phyloP scores from a whole-genome alignment of 2,888 invertebrate species.

The Dascillus cervinus region DNA sequence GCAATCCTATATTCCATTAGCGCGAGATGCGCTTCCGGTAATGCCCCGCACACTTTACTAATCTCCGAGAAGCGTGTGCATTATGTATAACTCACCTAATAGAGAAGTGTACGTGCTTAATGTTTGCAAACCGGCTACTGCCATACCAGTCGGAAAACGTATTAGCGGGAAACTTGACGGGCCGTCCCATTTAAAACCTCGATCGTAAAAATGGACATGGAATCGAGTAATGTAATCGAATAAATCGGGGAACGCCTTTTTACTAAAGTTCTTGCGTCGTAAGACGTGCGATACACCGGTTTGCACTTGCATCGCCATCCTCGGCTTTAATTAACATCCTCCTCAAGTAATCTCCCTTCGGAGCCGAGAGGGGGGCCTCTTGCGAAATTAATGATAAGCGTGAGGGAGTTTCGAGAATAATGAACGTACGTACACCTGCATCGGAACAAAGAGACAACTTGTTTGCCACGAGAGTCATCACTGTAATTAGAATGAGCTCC shows the following conservation, averaged over 20 bases:
- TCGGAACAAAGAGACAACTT: conserved; percentile 22
- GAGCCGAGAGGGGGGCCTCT: conserved; percentile 46
- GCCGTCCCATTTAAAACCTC: no score
- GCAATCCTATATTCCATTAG: conserved; percentile 24
- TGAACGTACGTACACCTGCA: conserved; percentile 35
- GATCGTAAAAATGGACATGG: no score
- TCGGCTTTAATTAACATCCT: conserved; percentile 28
- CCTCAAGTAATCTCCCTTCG: conserved; percentile 36
- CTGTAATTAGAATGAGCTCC: conserved; percentile 24
- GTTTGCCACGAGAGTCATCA: conserved; percentile 20
- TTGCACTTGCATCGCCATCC: conserved; percentile 26
- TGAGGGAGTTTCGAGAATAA: conserved; percentile 20
- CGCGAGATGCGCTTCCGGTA: conserved; percentile 16
- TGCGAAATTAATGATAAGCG: conserved; percentile 23
- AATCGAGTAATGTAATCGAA: no score
- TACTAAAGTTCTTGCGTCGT: no score
- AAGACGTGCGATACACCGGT: conserved; percentile 24
- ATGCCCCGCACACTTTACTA: conserved; percentile 7
- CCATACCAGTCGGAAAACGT: no score
- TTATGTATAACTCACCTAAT: conserved; percentile 5
- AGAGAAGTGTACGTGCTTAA: no score
- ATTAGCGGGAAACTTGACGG: no score
- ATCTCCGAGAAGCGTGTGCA: conserved; percentile 8
- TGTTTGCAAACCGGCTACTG: no score
- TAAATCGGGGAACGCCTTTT: no score